phyloP scores from a whole-genome alignment of 2,113 vertebrate species.

The Syngnathus floridae region DNA sequence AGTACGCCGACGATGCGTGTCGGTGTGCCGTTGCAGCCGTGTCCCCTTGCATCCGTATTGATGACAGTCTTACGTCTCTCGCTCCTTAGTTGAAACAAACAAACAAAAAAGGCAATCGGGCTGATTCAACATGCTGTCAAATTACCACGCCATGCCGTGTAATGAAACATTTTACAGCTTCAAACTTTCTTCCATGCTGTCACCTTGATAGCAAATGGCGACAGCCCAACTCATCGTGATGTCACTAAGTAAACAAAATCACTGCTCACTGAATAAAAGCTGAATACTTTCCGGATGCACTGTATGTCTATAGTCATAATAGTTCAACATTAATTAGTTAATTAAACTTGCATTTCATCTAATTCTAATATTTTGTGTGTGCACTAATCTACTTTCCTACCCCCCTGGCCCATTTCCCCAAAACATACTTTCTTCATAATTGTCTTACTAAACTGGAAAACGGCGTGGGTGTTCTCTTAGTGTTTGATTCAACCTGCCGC shows the following conservation, averaged over 20 bases:
- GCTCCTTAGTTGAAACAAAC: neutral
- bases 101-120: neutral
- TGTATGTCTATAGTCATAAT: neutral
- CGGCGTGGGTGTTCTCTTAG: neutral
- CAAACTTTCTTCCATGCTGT: constrained; percentile 12
- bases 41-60: constrained; percentile 7
- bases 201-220: constrained; percentile 1
- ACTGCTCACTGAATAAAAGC: constrained; percentile 13
- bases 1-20: constrained; percentile 1
- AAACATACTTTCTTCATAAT: neutral
- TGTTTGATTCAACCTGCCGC: constrained; percentile 28
- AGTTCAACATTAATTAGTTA: neutral
- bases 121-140: neutral
- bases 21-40: constrained; percentile 10
- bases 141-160: neutral
- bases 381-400: neutral
- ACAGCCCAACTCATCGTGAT: constrained; percentile 19
- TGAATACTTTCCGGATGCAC: neutral
- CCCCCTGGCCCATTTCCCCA: neutral
- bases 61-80: constrained; percentile 1
- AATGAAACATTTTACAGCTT: constrained; percentile 17
- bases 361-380: neutral
- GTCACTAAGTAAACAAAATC: constrained; percentile 39
- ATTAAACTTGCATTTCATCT: neutral
- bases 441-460: no score